Evolutionary conservation across 2,113 vertebrate genomes (phyloP), one percentile per base, ranked within the genome.

Genomic region (Nothobranchius furzeri): DNA sequence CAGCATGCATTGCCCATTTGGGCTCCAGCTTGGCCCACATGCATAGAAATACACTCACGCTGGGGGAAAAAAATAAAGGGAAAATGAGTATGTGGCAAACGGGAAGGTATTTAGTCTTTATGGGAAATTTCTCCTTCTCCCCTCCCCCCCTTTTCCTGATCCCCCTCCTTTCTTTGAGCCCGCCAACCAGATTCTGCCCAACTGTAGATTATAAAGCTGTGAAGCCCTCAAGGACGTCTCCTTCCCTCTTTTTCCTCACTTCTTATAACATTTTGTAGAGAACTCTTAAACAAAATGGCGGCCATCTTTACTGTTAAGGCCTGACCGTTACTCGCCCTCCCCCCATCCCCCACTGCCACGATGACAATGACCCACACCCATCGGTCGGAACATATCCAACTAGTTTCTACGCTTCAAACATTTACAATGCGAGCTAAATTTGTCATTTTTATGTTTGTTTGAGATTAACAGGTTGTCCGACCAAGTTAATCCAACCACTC

Each of bases 211-310:
- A 1, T 20, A 20, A 20, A 20, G 20, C 84, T 81, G 81, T 76
- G 83, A 71, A 82, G 77, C 76, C 63, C 72, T 75, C 48, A 61
- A 60, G 52, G 78, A 78, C 55, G 40, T 61, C 71, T n/a, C 73
- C n/a, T 66, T 66, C 80, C 30, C 74, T 30, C 58, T 47, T 63
- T 63, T 75, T 52, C 70, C 70, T 62, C 69, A 55, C 75, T 20
- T 20, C 20, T 20, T 20, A 20, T 20, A 20, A 20, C 20, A 20
- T 20, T 20, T 20, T 20, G 20, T 20, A 20, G 75, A 85, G 84
- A 83, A 76, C 75, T 93, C 64, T 94, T 11, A 80, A 20, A 87
- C 81, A 90, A 90, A 89, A 89, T 88, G 89, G 87, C 88, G 77
- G 79, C 79, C 63, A 59, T 55, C 42, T 30, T 64, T 62, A 80